A percentile compares a stretch with the other conserved stretches of the same genome.
These are phyloP conservation scores for Catharus bicknelli DNA, from an alignment of 2,113 vertebrate genomes.

Conservation along the genomic window DNA sequence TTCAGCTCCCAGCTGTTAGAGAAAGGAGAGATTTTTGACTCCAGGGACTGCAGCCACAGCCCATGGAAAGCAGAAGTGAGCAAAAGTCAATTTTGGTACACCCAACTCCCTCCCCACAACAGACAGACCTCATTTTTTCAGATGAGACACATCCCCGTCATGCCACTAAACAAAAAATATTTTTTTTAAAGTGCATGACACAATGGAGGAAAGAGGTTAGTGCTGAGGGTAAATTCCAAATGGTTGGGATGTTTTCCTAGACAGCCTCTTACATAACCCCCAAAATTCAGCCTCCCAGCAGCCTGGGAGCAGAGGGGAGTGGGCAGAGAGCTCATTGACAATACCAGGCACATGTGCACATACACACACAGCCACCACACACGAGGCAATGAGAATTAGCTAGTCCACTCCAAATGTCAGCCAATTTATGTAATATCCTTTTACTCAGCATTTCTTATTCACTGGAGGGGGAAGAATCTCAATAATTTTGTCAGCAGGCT, in stretches of 20 bases:
- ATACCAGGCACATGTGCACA: neutral
- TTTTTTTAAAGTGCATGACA: neutral
- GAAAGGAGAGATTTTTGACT: neutral
- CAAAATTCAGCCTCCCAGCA: neutral
- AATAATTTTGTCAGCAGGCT: neutral
- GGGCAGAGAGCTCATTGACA: neutral
- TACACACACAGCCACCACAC: neutral
- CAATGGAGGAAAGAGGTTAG: conserved; percentile 22
- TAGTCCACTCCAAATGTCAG: conserved; percentile 44
- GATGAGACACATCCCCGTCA: neutral
- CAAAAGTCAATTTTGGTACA: neutral
- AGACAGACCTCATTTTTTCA: conserved; percentile 10
- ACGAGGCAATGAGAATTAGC: conserved; percentile 10
- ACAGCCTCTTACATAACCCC: neutral
- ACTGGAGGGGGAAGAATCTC: neutral
- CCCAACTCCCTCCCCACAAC: neutral
- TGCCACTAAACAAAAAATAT: neutral
- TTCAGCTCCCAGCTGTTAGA: neutral
- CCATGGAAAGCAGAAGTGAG: neutral
- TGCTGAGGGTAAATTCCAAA: conserved; percentile 18
- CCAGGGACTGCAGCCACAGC: neutral
- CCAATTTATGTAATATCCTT: conserved; percentile 46
- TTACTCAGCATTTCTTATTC: conserved; percentile 48
- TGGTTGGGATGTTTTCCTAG: neutral
- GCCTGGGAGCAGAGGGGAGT: conserved; percentile 17